Conservation (phyloP, 1,140 invertebrate genomes). For the Bombus consobrinus region DNA sequence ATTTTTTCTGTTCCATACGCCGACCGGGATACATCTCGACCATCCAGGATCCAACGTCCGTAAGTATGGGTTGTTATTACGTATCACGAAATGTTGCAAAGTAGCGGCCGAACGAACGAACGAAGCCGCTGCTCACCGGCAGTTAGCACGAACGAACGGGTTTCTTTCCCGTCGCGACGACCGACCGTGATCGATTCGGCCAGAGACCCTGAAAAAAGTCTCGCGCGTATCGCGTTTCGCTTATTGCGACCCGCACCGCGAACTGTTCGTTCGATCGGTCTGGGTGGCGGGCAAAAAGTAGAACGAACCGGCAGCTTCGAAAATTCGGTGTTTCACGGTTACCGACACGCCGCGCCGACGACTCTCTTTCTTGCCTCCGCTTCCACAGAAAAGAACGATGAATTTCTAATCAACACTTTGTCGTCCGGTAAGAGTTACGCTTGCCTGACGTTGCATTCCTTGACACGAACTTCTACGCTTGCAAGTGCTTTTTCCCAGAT, state of each 20-base stretch:
- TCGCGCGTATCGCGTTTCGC: constrained; percentile 47
- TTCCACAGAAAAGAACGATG: neutral
- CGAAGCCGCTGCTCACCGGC: neutral
- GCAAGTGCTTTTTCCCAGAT: neutral
- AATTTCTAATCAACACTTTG: constrained; percentile 35
- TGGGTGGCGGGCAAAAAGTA: neutral
- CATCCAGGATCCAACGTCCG: constrained; percentile 81
- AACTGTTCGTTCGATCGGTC: neutral
- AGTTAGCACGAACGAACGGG: constrained; percentile 40
- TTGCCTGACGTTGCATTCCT: constrained; percentile 10
- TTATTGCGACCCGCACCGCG: constrained; percentile 8
- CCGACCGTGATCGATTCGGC: constrained; percentile 1
- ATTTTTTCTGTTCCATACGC: constrained; percentile 79
- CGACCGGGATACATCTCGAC: constrained; percentile 1
- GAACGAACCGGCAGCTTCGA: neutral
- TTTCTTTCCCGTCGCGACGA: constrained; percentile 26
- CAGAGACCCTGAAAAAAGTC: constrained; percentile 20
- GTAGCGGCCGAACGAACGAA: constrained; percentile 7
- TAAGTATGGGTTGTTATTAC: constrained; percentile 76
- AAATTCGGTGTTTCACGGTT: constrained; percentile 16
- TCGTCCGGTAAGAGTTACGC: neutral
- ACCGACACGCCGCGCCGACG: neutral
- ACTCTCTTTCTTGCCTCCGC: neutral
- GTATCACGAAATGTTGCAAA: constrained; percentile 55
- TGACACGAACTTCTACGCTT: neutral